Evolutionary conservation across 2,888 invertebrate species (phyloP).

Genomic region (Trissonchulus sp.): DNA sequence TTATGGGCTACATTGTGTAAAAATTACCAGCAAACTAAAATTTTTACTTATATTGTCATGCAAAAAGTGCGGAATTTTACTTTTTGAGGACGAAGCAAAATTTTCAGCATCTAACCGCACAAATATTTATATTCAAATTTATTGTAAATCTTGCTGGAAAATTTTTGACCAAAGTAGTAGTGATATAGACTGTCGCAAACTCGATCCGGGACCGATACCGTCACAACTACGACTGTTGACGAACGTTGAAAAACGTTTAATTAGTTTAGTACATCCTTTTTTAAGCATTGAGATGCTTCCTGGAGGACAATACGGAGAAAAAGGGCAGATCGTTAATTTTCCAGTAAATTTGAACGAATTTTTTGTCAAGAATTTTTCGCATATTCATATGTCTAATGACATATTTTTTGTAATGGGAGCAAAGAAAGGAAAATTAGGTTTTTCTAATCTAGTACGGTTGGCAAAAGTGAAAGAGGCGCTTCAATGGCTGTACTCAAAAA

Average conservation of each 20-base stretch:
- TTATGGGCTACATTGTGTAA: too few relatives aligned
- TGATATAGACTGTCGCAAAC: not conserved
- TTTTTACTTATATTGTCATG: not conserved
- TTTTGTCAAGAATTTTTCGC: not conserved
- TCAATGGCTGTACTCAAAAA: not conserved
- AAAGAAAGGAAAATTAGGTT: not conserved
- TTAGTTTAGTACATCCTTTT: slow-evolving; percentile 9
- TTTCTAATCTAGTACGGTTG: not conserved
- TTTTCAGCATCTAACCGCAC: not conserved
- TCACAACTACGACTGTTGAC: not conserved
- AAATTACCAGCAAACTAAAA: too few relatives aligned
- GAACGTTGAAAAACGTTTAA: slow-evolving; percentile 14
- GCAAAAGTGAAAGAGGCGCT: not conserved
- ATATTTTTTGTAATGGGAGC: not conserved
- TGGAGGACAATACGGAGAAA: slow-evolving; percentile 18
- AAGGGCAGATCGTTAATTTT: slow-evolving; percentile 12
- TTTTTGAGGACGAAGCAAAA: not conserved
- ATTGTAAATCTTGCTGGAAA: not conserved
- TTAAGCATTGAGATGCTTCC: not conserved
- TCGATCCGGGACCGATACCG: slow-evolving; percentile 5
- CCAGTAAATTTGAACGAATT: slow-evolving; percentile 8
- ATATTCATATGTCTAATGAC: not conserved
- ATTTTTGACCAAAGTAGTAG: too few relatives aligned
- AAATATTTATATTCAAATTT: not conserved
- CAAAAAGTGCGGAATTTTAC: not conserved